A percentile compares a stretch with the other conserved stretches of the same genome.
Evolutionary conservation across 2,888 invertebrate species (phyloP).

Genomic region (Macaria liturata): DNA sequence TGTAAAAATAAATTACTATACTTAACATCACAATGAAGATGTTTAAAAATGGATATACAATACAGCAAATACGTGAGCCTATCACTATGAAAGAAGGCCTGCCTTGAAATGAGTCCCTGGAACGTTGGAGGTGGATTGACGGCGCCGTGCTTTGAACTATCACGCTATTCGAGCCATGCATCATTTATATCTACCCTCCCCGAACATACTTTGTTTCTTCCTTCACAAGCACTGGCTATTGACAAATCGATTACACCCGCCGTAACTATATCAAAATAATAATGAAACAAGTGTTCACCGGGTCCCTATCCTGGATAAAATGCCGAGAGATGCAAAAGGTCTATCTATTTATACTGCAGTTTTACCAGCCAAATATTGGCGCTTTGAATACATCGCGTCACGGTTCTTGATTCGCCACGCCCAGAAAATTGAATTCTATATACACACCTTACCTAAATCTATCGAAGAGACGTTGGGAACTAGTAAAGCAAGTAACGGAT

Average conservation of each 20-base stretch:
- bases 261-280: conserved; percentile 41
- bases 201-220: conserved; percentile 82
- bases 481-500: conserved; percentile 31
- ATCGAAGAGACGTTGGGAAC: conserved; percentile 56
- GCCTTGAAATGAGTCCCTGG: conserved; percentile 57
- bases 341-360: conserved; percentile 74
- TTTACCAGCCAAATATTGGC: conserved; percentile 74
- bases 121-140: conserved; percentile 58
- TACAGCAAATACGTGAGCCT: conserved; percentile 30
- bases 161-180: conserved; percentile 84
- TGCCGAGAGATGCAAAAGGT: conserved; percentile 66
- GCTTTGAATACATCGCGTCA: conserved; percentile 81
- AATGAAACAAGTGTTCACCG: conserved; percentile 45
- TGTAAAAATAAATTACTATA: background rate
- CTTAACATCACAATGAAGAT: conserved; percentile 18
- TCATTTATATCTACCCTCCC: conserved; percentile 82
- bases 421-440: conserved; percentile 81
- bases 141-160: conserved; percentile 79
- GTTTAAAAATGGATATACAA: conserved; percentile 2
- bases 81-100: conserved; percentile 46
- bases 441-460: conserved; percentile 69
- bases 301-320: conserved; percentile 60
- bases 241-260: conserved; percentile 66
- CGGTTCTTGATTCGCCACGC: conserved; percentile 82
- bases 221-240: conserved; percentile 69